Evolutionary conservation across 2,797 vertebrate genomes (phyloP).

Genomic region (Sebastes jordani): DNA sequence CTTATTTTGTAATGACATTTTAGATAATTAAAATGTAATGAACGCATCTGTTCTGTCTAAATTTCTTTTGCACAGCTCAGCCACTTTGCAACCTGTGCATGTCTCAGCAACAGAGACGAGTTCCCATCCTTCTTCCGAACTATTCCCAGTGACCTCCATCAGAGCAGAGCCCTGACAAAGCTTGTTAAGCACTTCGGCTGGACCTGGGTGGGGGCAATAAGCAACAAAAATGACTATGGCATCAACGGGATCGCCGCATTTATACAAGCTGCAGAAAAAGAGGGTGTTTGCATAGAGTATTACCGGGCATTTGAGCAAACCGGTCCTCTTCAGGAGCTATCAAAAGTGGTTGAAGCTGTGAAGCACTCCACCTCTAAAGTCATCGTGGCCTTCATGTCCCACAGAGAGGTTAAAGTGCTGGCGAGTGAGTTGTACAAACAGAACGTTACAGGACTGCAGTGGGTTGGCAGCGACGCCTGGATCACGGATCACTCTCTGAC

Average conservation of each 20-base stretch:
- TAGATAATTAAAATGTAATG: background rate
- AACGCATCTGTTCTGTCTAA: background rate
- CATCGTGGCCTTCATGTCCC: conserved; percentile 71
- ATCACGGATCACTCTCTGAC: conserved; percentile 81
- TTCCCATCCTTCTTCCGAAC: conserved; percentile 80
- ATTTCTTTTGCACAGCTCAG: conserved; percentile 46
- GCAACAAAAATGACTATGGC: conserved; percentile 70
- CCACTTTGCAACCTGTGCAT: conserved; percentile 80
- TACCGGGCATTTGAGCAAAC: conserved; percentile 72
- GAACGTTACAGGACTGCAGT: conserved; percentile 65
- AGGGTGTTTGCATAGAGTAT: conserved; percentile 76
- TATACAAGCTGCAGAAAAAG: conserved; percentile 59
- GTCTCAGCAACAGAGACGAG: conserved; percentile 72
- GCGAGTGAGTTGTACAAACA: conserved; percentile 62
- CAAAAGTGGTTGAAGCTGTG: conserved; percentile 59
- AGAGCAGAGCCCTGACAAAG: conserved; percentile 73
- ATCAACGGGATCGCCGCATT: conserved; percentile 69
- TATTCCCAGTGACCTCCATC: conserved; percentile 77
- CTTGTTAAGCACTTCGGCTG: conserved; percentile 74
- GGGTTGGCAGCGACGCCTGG: conserved; percentile 84
- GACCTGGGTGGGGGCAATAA: conserved; percentile 75
- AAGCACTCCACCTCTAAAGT: conserved; percentile 70
- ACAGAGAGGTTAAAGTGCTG: conserved; percentile 69
- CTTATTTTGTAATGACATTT: background rate
- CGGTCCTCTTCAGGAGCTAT: conserved; percentile 47